Evolutionary conservation across 2,113 vertebrate genomes (phyloP).

Genomic region (Caloenas nicobarica): DNA sequence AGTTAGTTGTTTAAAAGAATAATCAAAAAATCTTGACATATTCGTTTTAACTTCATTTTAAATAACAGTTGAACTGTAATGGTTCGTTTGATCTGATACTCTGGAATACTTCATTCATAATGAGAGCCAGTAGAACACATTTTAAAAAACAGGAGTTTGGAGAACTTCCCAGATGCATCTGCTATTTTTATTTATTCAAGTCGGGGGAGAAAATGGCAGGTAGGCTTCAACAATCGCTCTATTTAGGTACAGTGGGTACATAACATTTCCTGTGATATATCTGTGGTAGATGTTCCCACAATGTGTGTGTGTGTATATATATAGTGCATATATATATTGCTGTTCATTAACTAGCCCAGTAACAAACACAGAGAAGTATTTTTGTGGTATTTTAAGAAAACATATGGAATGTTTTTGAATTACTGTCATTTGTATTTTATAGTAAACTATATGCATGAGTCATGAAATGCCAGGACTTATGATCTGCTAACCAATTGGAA

Average conservation of each 20-base stretch:
- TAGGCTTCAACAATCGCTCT: not conserved
- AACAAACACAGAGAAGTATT: not conserved
- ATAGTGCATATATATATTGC: not conserved
- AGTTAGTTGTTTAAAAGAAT: not conserved
- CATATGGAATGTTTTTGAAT: not conserved
- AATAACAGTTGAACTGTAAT: not conserved
- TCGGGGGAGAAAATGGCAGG: not conserved
- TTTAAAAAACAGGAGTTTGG: not conserved
- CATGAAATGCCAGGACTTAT: not conserved
- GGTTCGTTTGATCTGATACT: not conserved
- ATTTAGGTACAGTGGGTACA: not conserved
- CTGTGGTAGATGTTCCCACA: not conserved
- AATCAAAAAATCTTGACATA: not conserved
- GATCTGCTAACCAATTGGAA: not conserved
- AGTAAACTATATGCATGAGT: not conserved
- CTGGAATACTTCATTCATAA: not conserved
- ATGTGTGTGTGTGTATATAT: not conserved
- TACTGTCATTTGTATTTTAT: not conserved
- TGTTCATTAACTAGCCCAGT: not conserved
- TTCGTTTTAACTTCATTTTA: not conserved
- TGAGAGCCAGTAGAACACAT: not conserved
- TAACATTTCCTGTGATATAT: not conserved
- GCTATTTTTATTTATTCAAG: not conserved
- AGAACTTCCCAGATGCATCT: constrained; percentile 10
- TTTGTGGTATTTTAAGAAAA: constrained; percentile 7